A percentile compares a stretch with the other conserved stretches of the same genome.
These are phyloP conservation scores for Apus apus DNA, from an alignment of 2,113 vertebrate genomes.

Conservation along the genomic window DNA sequence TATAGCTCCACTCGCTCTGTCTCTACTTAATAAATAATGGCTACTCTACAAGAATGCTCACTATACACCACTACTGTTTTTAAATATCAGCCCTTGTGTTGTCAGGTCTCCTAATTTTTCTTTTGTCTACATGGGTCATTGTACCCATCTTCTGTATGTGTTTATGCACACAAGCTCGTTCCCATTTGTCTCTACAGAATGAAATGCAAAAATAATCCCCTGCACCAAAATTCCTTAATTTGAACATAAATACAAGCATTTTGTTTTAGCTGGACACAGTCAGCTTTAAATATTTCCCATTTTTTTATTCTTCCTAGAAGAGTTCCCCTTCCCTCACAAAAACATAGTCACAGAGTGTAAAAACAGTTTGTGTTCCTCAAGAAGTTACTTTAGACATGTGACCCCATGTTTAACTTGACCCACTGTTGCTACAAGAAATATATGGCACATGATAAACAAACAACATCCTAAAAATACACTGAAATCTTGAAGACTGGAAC, in stretches of 20 bases:
- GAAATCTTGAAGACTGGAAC: conserved; percentile 22
- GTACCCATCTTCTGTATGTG: background rate
- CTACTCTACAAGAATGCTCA: conserved; percentile 5
- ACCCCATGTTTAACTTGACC: background rate
- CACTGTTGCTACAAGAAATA: conserved; percentile 11
- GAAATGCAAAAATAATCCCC: background rate
- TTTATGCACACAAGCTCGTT: background rate
- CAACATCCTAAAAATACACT: conserved; percentile 31
- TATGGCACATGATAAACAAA: conserved; percentile 20
- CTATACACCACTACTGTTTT: background rate
- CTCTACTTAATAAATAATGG: conserved; percentile 59
- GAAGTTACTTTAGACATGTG: background rate
- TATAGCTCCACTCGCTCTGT: conserved; percentile 27
- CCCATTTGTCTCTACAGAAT: background rate
- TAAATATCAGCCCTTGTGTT: background rate
- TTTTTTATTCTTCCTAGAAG: background rate
- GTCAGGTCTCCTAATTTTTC: conserved; percentile 19
- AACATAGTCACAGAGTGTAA: background rate
- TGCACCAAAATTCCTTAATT: background rate
- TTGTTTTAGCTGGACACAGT: background rate
- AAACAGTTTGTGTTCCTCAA: background rate
- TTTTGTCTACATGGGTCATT: background rate
- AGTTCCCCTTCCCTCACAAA: background rate
- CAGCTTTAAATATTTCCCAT: background rate
- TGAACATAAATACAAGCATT: background rate